Percentiles rank a stretch among this genome's conserved stretches.
Evolutionary conservation across 2,888 invertebrate species (phyloP).

Genomic region (Lordiphosa fenestrarum): DNA sequence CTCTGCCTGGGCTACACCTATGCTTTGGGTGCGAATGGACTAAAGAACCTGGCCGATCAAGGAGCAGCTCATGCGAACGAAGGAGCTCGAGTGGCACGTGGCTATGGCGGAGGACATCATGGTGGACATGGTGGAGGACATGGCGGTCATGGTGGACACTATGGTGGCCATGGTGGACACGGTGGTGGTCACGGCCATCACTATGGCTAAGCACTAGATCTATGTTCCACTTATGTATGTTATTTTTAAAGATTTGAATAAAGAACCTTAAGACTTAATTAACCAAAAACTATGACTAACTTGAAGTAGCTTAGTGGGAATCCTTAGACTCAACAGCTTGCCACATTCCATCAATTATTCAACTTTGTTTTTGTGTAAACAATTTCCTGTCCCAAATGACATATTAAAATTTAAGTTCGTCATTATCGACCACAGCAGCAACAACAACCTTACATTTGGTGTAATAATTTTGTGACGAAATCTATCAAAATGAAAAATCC

Average conservation of each 20-base stretch:
- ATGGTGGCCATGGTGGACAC: no score
- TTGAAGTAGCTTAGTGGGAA: no score
- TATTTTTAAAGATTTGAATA: no score
- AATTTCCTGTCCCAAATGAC: constrained; percentile 24
- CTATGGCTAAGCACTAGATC: no score
- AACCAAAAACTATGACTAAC: no score
- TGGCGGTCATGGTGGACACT: background rate
- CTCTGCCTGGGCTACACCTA: constrained; percentile 35
- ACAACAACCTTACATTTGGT: constrained; percentile 4
- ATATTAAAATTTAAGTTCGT: constrained; percentile 31
- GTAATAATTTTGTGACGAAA: constrained; percentile 4
- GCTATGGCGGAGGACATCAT: constrained; percentile 1
- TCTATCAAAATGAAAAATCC: constrained; percentile 6
- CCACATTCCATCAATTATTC: background rate
- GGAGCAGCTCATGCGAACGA: constrained; percentile 32
- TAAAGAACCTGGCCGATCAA: constrained; percentile 31
- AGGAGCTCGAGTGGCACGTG: constrained; percentile 28
- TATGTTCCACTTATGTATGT: no score
- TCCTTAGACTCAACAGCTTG: no score
- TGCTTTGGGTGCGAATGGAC: constrained; percentile 18
- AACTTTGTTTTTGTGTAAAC: constrained; percentile 3
- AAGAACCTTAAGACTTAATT: no score
- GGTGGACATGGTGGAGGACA: constrained; percentile 5
- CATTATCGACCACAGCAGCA: constrained; percentile 23
- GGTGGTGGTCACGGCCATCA: no score